phyloP scores from a whole-genome alignment of 2,113 vertebrate genomes.

The Megaceryle torquata region DNA sequence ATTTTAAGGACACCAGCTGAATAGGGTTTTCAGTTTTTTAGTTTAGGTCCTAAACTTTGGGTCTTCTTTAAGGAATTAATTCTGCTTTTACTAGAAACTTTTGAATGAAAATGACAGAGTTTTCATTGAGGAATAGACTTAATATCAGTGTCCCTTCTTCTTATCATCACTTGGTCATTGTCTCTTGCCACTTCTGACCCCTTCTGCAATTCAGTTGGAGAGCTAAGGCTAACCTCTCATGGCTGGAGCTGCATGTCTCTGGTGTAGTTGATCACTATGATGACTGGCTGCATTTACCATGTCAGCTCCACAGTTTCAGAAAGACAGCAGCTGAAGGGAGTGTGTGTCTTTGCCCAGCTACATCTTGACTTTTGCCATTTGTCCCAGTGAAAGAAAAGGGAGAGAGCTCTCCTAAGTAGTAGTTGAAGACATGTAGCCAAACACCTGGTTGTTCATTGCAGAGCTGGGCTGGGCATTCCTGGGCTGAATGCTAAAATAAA shows the following conservation, averaged over 20 bases:
- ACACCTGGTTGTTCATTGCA: background rate
- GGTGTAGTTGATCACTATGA: fast-evolving
- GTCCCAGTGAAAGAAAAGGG: background rate
- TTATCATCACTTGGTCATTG: background rate
- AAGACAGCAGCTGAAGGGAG: background rate
- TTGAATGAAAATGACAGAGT: background rate
- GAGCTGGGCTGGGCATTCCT: background rate
- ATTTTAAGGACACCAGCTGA: constrained; percentile 49
- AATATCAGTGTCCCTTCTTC: background rate
- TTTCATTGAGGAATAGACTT: background rate
- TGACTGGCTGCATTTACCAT: background rate
- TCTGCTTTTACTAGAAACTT: background rate
- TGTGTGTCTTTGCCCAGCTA: background rate
- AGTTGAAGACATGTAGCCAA: background rate
- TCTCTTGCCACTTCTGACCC: background rate
- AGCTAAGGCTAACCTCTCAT: background rate
- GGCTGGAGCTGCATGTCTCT: background rate
- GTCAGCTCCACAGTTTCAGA: background rate
- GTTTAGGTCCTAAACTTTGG: background rate
- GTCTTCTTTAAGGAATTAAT: background rate
- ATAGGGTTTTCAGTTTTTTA: constrained; percentile 15
- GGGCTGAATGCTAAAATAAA: background rate
- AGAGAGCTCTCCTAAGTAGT: background rate
- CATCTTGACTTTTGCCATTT: background rate
- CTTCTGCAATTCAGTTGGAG: background rate